A percentile compares a stretch with the other conserved stretches of the same genome.
These are phyloP conservation scores for Epinotia demarniana DNA, from an alignment of 2,888 invertebrate genomes.

Conservation along the genomic window DNA sequence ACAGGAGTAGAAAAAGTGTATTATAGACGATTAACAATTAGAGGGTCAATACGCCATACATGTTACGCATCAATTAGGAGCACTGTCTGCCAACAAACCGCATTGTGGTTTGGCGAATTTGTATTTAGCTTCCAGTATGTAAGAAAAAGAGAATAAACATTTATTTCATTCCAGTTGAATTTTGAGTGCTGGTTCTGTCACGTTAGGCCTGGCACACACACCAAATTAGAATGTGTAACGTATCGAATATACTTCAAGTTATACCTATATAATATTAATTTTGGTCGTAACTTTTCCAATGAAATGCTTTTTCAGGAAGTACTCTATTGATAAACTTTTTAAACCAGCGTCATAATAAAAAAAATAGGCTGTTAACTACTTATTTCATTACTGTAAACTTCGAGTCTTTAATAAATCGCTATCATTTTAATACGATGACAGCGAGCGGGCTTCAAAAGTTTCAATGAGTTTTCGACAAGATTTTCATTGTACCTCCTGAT, in stretches of 20 bases:
- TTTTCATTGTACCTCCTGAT: not conserved
- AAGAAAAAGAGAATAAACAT: too few species aligned
- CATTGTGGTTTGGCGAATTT: too few species aligned
- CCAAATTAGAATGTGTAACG: too few species aligned
- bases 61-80: too few species aligned
- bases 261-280: not conserved
- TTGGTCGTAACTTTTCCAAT: not conserved
- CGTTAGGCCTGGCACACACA: too few species aligned
- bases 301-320: not conserved
- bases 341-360: not conserved
- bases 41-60: too few species aligned
- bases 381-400: not conserved
- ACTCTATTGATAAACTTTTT: not conserved
- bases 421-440: not conserved
- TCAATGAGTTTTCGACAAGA: slow-evolving; percentile 12
- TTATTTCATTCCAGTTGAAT: too few species aligned
- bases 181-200: too few species aligned
- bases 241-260: not conserved
- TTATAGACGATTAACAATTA: too few species aligned
- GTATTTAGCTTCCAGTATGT: too few species aligned
- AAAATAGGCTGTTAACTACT: not conserved
- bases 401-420: slow-evolving; percentile 1
- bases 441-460: slow-evolving; percentile 20
- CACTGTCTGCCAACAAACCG: too few species aligned
- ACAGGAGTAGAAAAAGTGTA: too few species aligned